Base-by-base conservation (phyloP, 2,797 vertebrate species). In the Mormyrus hasselquistii region DNA sequence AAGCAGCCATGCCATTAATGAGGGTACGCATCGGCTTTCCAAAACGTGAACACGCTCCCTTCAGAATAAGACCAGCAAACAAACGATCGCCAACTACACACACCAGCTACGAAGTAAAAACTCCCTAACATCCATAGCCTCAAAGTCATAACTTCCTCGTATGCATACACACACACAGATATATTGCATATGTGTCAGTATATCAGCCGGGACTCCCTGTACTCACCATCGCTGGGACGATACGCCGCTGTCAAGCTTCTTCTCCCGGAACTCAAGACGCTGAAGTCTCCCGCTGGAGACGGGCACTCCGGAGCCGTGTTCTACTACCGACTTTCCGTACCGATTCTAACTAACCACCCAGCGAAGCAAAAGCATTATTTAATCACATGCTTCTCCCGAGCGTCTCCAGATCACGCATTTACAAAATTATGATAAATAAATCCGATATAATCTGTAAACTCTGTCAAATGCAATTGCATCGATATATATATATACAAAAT, bases 191-290 rank as follows among this genome's bases (percentile, higher is more conserved):
- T 19, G 29, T 65, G 22, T 55, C 52, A 38, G 53, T 34, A 41
- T 10, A 38, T 41, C 19, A 16, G 29, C 10, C 29, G 25, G 38
- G 38, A n/a, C 76, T 82, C 73, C 41, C 41, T 16, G 29, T 44
- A 82, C 38, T 62, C 88, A 88, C 85, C 89, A 91, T 91, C 88
- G 87, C 88, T 87, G 88, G 90, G 88, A 89, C 84, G 57, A 85
- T 65, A 57, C 57, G 91, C 87, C 82, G 88, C 88, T 86, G 88
- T 53, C 88, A 89, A 89, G 86, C 25, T 65, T 44, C 5, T 84
- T 53, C 38, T 55, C 19, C 88, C 55, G 55, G 76, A 84, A 86
- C 88, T 90, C 82, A 29, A 76, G 41, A 69, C 86, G 53, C 59
- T 47, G 65, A 90, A 57, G 52, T 88, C 88, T 47, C 52, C 49